Conservation (phyloP, 2,113 vertebrate genomes). For the Paedocypris sp. region DNA sequence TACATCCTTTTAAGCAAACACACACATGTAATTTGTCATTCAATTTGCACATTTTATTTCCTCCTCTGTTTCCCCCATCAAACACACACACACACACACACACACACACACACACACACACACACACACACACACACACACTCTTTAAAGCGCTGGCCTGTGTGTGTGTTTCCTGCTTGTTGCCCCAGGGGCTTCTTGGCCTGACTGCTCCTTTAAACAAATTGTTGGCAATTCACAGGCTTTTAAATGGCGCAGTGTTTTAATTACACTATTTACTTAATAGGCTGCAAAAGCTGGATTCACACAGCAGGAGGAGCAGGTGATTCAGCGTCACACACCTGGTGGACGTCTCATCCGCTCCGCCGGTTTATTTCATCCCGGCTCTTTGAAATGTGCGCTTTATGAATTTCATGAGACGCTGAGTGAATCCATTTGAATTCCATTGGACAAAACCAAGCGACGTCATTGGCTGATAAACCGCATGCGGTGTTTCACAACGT, state of each 20-base stretch:
- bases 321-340: constrained; percentile 59
- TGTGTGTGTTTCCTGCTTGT: constrained; percentile 40
- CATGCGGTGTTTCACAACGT: background rate
- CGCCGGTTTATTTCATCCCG: background rate
- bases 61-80: constrained; percentile 1
- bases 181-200: constrained; percentile 46
- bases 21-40: constrained; percentile 17
- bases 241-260: constrained; percentile 55
- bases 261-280: constrained; percentile 67
- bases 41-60: background rate
- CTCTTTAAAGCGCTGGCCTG: constrained; percentile 24
- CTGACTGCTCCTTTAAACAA: constrained; percentile 60
- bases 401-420: no score
- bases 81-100: constrained; percentile 17
- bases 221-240: constrained; percentile 58
- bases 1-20: constrained; percentile 27
- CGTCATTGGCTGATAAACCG: no score
- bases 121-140: background rate
- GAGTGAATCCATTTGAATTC: no score
- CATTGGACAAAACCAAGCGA: no score
- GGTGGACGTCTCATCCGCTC: constrained; percentile 19
- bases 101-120: constrained; percentile 20
- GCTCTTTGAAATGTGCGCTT: background rate
- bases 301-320: constrained; percentile 54
- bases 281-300: constrained; percentile 55